phyloP scores from a whole-genome alignment of 1,140 invertebrate species.

The Grapholita molesta region DNA sequence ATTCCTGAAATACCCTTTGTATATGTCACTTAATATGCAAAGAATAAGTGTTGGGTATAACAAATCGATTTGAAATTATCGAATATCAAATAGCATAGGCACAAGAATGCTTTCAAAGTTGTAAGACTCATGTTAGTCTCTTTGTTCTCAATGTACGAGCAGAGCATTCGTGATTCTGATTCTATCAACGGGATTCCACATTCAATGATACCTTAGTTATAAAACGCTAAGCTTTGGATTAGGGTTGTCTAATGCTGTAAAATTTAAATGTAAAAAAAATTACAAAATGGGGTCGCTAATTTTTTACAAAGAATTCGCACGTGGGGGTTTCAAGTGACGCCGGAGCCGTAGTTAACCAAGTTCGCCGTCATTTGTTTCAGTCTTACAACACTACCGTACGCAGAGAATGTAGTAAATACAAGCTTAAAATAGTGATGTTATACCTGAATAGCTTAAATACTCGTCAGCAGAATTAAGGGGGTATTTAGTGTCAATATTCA shows the following conservation, averaged over 20 bases:
- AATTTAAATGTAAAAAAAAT: neutral
- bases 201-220: slow-evolving; percentile 37
- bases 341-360: no score
- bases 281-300: neutral
- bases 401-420: no score
- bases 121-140: slow-evolving; percentile 26
- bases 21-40: no score
- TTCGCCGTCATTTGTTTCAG: no score
- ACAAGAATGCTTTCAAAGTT: slow-evolving; percentile 17
- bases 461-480: no score
- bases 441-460: no score
- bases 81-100: neutral
- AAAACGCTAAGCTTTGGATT: slow-evolving; percentile 23
- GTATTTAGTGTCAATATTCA: no score
- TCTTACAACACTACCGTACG: no score
- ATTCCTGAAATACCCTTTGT: no score
- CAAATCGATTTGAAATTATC: neutral
- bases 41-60: neutral
- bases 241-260: slow-evolving; percentile 24
- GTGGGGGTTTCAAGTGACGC: no score
- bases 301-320: no score
- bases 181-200: slow-evolving; percentile 41
- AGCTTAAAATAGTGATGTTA: no score
- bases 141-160: slow-evolving; percentile 28
- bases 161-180: slow-evolving; percentile 52